phyloP scores from a whole-genome alignment of 2,797 vertebrate species.

The Setipinna tenuifilis region DNA sequence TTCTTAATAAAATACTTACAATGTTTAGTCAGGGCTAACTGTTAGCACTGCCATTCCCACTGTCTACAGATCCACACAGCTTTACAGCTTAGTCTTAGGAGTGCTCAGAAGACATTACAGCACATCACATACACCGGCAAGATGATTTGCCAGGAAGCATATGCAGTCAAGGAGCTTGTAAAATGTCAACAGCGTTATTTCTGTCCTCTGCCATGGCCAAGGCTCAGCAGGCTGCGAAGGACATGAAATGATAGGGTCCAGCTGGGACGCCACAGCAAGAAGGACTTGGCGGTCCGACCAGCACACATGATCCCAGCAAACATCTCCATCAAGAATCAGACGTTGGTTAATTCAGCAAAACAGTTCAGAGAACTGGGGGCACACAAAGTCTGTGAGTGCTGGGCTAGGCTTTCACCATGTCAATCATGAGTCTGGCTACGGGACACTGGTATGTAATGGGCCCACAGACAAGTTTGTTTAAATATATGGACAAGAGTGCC shows the following conservation, averaged over 20 bases:
- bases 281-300: conserved; percentile 14
- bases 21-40: not conserved
- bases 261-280: conserved; percentile 51
- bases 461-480: conserved; percentile 45
- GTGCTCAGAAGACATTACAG: conserved; percentile 38
- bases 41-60: not conserved
- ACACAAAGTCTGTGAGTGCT: not conserved
- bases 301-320: conserved; percentile 10
- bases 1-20: not conserved
- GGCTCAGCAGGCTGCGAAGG: conserved; percentile 63
- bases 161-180: conserved; percentile 63
- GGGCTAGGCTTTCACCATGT: conserved; percentile 50
- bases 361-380: conserved; percentile 14
- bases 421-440: conserved; percentile 37
- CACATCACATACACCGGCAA: conserved; percentile 59
- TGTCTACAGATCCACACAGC: not conserved
- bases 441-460: conserved; percentile 37
- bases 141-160: conserved; percentile 59
- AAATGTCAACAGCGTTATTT: conserved; percentile 71
- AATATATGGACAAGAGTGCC: conserved; percentile 38
- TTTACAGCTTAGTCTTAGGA: conserved; percentile 4
- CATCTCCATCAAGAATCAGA: conserved; percentile 10
- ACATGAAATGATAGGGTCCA: conserved; percentile 61
- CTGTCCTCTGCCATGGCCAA: conserved; percentile 60
- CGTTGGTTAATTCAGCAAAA: not conserved